Conservation (phyloP, 2,113 vertebrate genomes). For the Rhombomys opimus region DNA sequence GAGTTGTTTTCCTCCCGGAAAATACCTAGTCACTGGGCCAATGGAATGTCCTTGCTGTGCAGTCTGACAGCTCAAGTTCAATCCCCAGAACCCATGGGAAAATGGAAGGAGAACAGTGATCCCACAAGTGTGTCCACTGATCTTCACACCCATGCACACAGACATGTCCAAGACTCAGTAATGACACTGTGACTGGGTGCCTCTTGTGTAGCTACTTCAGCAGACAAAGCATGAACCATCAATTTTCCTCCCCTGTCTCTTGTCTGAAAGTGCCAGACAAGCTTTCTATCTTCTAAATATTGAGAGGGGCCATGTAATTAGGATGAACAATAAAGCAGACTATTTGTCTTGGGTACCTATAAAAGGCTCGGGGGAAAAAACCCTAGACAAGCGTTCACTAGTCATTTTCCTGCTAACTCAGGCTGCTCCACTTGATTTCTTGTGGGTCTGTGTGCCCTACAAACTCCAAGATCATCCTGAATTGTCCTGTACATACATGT, state of each 20-base stretch:
- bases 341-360: not conserved
- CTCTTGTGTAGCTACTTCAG: not conserved
- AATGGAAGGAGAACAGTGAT: not conserved
- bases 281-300: not conserved
- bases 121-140: not conserved
- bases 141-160: not conserved
- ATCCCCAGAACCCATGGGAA: not conserved
- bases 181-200: not conserved
- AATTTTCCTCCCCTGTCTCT: not conserved
- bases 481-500: not conserved
- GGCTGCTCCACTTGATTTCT: not conserved
- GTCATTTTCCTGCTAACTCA: not conserved
- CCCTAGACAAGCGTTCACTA: not conserved
- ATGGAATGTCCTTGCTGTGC: not conserved
- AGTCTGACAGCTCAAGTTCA: not conserved
- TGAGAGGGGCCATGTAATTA: not conserved
- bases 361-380: not conserved
- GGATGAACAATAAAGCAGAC: constrained; percentile 4
- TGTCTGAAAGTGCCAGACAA: constrained; percentile 23
- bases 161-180: not conserved
- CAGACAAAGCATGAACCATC: not conserved
- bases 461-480: not conserved
- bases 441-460: not conserved
- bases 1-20: not conserved
- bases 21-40: not conserved